phyloP scores from a whole-genome alignment of 2,888 invertebrate genomes.

The Leucophora obtusa region DNA sequence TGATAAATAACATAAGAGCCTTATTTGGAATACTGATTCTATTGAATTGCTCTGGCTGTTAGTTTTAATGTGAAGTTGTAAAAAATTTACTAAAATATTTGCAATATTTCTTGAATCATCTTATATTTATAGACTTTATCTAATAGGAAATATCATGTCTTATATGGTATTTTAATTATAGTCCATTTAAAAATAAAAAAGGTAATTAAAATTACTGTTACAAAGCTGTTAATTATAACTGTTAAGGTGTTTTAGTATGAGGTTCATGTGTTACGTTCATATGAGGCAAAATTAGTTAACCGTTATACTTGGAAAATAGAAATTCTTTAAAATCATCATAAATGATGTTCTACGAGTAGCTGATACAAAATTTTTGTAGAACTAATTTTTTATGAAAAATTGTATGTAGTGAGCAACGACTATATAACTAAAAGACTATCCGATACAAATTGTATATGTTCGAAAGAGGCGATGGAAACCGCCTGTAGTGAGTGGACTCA shows the following conservation, averaged over 20 bases:
- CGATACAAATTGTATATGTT: no score
- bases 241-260: slow-evolving; percentile 34
- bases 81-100: slow-evolving; percentile 20
- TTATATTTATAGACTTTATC: slow-evolving; percentile 47
- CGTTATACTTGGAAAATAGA: no score
- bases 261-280: no score
- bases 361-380: no score
- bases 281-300: no score
- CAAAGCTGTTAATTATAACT: slow-evolving; percentile 34
- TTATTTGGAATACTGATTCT: slow-evolving; percentile 1
- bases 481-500: no score
- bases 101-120: slow-evolving; percentile 7
- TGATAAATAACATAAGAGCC: background rate
- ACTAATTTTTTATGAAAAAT: no score
- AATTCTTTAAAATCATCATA: no score
- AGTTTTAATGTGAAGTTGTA: slow-evolving; percentile 1
- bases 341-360: no score
- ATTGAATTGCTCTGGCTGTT: background rate
- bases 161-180: slow-evolving; percentile 22
- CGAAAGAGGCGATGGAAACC: no score
- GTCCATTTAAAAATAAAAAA: background rate
- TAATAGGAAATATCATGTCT: slow-evolving; percentile 24
- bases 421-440: no score
- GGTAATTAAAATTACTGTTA: slow-evolving; percentile 49
- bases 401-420: no score